Conservation (phyloP, 2,888 invertebrate species). For the Melanostoma scalare region DNA sequence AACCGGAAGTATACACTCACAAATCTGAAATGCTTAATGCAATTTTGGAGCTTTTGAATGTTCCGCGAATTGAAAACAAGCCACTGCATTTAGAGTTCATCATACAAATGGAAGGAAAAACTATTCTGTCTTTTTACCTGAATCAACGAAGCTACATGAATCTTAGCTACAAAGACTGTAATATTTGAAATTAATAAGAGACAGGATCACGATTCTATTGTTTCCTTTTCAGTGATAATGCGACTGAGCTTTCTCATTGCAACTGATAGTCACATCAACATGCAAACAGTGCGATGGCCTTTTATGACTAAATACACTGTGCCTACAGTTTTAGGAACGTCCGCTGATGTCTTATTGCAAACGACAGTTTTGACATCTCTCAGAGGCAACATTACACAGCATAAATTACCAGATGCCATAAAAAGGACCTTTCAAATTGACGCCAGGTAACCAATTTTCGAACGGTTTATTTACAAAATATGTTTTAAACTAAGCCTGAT, state of each 20-base stretch:
- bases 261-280: constrained; percentile 85
- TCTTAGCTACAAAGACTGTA: constrained; percentile 85
- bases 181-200: constrained; percentile 77
- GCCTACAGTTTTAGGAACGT: constrained; percentile 84
- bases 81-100: constrained; percentile 87
- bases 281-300: constrained; percentile 84
- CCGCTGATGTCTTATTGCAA: constrained; percentile 83
- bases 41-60: constrained; percentile 82
- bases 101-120: constrained; percentile 86
- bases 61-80: constrained; percentile 81
- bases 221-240: constrained; percentile 83
- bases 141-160: constrained; percentile 86
- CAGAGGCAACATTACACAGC: constrained; percentile 87
- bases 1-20: constrained; percentile 82
- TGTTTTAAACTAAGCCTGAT: too few relatives aligned
- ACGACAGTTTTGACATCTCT: constrained; percentile 85
- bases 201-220: constrained; percentile 21
- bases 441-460: constrained; percentile 81
- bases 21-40: constrained; percentile 84
- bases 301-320: constrained; percentile 83
- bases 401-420: constrained; percentile 83
- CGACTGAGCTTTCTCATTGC: constrained; percentile 84
- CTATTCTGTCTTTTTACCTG: constrained; percentile 86
- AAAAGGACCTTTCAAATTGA: constrained; percentile 86
- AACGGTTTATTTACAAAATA: too few relatives aligned